Base-by-base conservation (phyloP, 2,113 vertebrate species). In the Cololabis saira region DNA sequence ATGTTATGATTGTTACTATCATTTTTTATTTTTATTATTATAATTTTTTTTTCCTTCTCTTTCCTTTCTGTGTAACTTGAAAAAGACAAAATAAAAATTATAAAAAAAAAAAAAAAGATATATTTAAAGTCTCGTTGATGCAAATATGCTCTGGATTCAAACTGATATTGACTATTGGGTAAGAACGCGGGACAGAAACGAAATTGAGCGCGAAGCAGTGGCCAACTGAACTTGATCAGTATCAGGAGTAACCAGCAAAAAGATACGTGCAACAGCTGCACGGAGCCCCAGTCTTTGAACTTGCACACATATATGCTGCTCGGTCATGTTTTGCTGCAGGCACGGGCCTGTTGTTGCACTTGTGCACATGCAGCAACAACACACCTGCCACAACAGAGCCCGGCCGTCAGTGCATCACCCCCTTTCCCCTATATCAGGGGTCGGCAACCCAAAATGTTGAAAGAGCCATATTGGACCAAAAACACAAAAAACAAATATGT, bases 381-480 rank as follows among this genome's bases (percentile, higher is more conserved):
- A 78, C 89, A 89, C 87, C 85, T 90, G 87, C 80, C 71, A 76
- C 81, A 81, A 82, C 74, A 84, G 64, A 78, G 61, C 81, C 72
- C 80, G 86, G 83, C 83, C 86, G 89, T 86, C 74, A 76, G 80
- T 45, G 66, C 73, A 82, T 86, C 33, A 74, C 68, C 52, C 66
- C 52, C 66, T 86, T 80, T 78, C 81, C 73, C 72, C 73, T 81
- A 63, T 63, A 76, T 21, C 54, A 48, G 65, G 71, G n/a, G n/a
- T n/a, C n/a, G n/a, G n/a, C n/a, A n/a, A n/a, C n/a, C n/a, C n/a
- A n/a, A n/a, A n/a, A n/a, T n/a, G n/a, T n/a, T n/a, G n/a, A n/a
- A n/a, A n/a, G n/a, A n/a, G n/a, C n/a, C n/a, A n/a, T n/a, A n/a
- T n/a, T n/a, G n/a, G n/a, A n/a, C n/a, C n/a, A n/a, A n/a, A n/a